A percentile compares a stretch with the other conserved stretches of the same genome.
phyloP scores from a whole-genome alignment of 2,888 invertebrate genomes.

The Epistrophe grossulariae region DNA sequence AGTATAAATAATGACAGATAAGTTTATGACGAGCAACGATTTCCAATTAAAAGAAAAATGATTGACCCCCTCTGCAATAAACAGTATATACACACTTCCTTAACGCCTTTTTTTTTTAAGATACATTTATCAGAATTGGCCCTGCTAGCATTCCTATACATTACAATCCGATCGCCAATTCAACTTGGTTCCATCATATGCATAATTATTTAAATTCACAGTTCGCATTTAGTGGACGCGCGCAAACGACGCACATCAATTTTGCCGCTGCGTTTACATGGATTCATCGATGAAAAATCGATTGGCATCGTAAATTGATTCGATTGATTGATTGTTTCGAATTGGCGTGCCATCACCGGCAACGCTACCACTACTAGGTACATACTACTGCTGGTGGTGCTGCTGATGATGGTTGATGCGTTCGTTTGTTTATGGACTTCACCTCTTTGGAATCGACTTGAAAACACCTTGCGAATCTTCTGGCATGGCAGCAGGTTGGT shows the following conservation, averaged over 20 bases:
- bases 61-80: conserved; percentile 35
- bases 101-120: conserved; percentile 32
- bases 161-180: not conserved
- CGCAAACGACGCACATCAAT: conserved; percentile 65
- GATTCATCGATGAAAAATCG: conserved; percentile 75
- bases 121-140: conserved; percentile 57
- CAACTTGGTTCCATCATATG: not conserved
- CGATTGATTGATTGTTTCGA: conserved; percentile 75
- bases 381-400: not conserved
- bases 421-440: conserved; percentile 68
- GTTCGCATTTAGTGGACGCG: conserved; percentile 22
- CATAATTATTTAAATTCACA: conserved; percentile 44
- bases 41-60: conserved; percentile 25
- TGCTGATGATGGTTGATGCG: conserved; percentile 25
- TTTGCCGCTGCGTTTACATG: conserved; percentile 68
- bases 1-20: conserved; percentile 67
- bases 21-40: conserved; percentile 55
- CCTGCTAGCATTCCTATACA: not conserved
- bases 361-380: conserved; percentile 36
- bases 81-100: conserved; percentile 47
- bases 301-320: conserved; percentile 75
- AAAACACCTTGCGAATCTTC: conserved; percentile 68
- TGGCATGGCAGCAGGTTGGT: conserved; percentile 5
- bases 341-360: conserved; percentile 73
- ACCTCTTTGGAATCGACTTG: conserved; percentile 32